Conservation (phyloP, 2,113 vertebrate species). For the Oenanthe melanoleuca region DNA sequence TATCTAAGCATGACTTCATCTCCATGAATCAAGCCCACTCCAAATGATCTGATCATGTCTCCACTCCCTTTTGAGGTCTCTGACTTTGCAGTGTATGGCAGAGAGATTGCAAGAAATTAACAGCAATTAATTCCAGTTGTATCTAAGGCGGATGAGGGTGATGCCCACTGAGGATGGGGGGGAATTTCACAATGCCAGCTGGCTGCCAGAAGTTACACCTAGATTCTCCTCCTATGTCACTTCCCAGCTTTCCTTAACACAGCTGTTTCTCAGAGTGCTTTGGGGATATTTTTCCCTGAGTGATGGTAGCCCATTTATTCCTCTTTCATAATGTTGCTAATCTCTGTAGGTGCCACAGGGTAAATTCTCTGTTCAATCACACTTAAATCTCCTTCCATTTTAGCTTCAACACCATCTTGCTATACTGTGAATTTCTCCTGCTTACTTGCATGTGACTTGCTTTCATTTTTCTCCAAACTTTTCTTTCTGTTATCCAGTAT, state of each 20-base stretch:
- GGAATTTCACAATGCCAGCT: background rate
- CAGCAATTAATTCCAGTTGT: background rate
- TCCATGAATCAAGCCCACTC: constrained; percentile 19
- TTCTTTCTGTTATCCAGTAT: background rate
- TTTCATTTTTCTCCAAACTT: background rate
- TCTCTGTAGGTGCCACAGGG: background rate
- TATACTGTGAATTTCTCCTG: background rate
- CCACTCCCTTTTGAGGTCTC: background rate
- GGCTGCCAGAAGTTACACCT: background rate
- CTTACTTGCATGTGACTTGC: background rate
- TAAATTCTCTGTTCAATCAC: background rate
- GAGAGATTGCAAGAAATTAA: background rate
- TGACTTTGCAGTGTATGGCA: background rate
- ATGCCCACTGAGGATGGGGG: background rate
- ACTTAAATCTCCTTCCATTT: background rate
- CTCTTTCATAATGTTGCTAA: background rate
- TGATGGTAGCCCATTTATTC: background rate
- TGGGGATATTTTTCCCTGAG: background rate
- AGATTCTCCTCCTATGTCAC: background rate
- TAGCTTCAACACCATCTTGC: background rate
- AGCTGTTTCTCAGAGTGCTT: background rate
- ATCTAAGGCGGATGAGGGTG: background rate
- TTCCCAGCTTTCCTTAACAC: background rate
- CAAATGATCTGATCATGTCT: background rate
- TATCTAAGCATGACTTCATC: background rate